These are phyloP conservation scores for Hybognathus amarus DNA, from an alignment of 2,797 vertebrate species.

Conservation along the genomic window DNA sequence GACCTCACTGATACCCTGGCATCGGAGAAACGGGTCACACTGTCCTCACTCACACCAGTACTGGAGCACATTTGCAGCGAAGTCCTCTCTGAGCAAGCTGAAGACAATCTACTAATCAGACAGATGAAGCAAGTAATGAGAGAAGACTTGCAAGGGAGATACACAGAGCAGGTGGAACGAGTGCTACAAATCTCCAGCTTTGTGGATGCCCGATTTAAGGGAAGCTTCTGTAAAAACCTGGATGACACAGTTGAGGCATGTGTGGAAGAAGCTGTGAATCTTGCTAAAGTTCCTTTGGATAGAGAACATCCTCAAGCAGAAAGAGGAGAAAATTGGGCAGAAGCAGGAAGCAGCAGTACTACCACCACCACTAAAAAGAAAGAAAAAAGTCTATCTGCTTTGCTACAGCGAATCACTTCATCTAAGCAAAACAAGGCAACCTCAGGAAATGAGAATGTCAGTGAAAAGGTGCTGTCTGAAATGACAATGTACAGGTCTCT, in stretches of 20 bases:
- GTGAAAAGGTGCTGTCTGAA: neutral
- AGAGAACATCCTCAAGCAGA: conserved; percentile 18
- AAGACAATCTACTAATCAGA: too few relatives aligned
- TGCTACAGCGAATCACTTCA: conserved; percentile 9
- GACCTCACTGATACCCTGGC: too few relatives aligned
- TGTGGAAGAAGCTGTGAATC: conserved; percentile 7
- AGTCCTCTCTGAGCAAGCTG: too few relatives aligned
- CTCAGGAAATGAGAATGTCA: neutral
- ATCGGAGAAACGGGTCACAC: too few relatives aligned
- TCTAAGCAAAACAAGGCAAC: neutral
- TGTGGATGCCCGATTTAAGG: conserved; percentile 31
- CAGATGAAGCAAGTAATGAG: too few relatives aligned
- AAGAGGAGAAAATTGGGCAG: neutral
- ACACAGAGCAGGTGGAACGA: too few relatives aligned
- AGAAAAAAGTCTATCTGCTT: conserved; percentile 14
- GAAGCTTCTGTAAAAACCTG: conserved; percentile 37
- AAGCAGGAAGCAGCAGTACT: neutral
- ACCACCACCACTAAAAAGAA: conserved; percentile 10
- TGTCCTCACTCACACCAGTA: too few relatives aligned
- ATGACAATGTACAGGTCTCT: conserved; percentile 3
- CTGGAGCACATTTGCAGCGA: too few relatives aligned
- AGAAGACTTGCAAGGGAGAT: too few relatives aligned
- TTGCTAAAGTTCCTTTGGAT: neutral
- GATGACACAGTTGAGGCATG: conserved; percentile 39
- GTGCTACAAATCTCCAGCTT: neutral